A percentile compares a stretch with the other conserved stretches of the same genome.
phyloP scores from a whole-genome alignment of 2,113 vertebrate species.

The Colius striatus region DNA sequence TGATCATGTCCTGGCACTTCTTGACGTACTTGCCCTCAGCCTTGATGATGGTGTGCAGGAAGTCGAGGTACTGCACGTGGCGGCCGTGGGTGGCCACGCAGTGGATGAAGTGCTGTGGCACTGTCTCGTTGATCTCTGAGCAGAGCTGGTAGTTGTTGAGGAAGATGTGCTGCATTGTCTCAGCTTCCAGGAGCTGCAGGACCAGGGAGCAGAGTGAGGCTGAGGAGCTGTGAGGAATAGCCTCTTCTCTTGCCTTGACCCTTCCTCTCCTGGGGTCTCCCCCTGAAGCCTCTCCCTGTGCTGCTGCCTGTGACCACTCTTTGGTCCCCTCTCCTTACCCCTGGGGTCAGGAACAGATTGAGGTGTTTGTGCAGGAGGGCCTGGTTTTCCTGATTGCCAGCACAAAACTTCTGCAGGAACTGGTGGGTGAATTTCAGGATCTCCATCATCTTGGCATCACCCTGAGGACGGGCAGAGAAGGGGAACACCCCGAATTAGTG shows the following conservation, averaged over 20 bases:
- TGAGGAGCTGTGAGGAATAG: neutral
- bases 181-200: constrained; percentile 89
- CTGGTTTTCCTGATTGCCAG: constrained; percentile 95
- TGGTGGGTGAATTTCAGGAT: constrained; percentile 93
- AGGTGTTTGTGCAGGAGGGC: constrained; percentile 92
- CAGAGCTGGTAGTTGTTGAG: constrained; percentile 97
- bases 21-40: constrained; percentile 98
- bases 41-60: constrained; percentile 98
- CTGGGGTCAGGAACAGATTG: constrained; percentile 91
- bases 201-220: neutral
- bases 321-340: constrained; percentile 74
- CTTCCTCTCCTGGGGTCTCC: neutral
- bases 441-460: constrained; percentile 94
- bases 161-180: constrained; percentile 98
- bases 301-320: neutral
- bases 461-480: constrained; percentile 69
- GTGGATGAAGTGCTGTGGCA: constrained; percentile 96
- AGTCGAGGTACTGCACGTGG: constrained; percentile 97
- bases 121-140: constrained; percentile 89
- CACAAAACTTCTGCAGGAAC: constrained; percentile 97
- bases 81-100: constrained; percentile 95
- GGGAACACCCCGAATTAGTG: rapidly evolving
- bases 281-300: neutral
- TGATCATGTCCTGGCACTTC: constrained; percentile 99
- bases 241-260: neutral